Conservation (phyloP, 2,113 vertebrate species). For the Ochotona princeps region DNA sequence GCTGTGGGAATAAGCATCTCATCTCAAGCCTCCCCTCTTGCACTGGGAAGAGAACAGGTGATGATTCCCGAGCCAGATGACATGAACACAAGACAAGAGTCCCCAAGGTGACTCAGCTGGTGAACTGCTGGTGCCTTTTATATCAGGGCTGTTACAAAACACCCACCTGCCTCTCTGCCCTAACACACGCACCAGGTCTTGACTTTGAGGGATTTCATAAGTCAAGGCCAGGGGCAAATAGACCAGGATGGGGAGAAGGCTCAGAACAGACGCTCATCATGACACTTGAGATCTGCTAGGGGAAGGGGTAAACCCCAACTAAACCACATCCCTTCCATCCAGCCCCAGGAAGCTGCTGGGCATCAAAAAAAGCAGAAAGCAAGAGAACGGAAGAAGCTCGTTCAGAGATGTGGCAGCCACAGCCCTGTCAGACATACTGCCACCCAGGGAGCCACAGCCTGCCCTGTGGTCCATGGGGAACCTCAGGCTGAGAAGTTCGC, state of each 20-base stretch:
- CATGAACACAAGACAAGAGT: neutral
- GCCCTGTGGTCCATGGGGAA: neutral
- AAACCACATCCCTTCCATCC: neutral
- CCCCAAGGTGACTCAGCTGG: neutral
- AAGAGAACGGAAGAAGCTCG: neutral
- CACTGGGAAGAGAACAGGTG: too few relatives aligned
- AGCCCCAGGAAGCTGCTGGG: neutral
- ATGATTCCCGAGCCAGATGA: too few relatives aligned
- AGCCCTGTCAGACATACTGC: neutral
- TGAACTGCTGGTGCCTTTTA: neutral
- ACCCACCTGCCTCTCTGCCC: too few relatives aligned
- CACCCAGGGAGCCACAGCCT: too few relatives aligned
- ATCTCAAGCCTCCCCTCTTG: neutral
- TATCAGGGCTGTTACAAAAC: neutral
- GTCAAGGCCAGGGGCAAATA: neutral
- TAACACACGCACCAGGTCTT: too few relatives aligned
- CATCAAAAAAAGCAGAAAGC: neutral
- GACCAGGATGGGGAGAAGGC: neutral
- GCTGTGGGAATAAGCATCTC: neutral
- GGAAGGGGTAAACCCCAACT: neutral
- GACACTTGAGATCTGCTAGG: neutral
- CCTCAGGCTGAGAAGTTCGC: neutral
- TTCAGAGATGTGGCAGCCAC: neutral
- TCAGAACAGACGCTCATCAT: neutral
- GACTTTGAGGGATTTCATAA: neutral